Evolutionary conservation across 2,797 vertebrate species (phyloP), one percentile per base, ranked within the genome.

Genomic region (Poecilia picta): DNA sequence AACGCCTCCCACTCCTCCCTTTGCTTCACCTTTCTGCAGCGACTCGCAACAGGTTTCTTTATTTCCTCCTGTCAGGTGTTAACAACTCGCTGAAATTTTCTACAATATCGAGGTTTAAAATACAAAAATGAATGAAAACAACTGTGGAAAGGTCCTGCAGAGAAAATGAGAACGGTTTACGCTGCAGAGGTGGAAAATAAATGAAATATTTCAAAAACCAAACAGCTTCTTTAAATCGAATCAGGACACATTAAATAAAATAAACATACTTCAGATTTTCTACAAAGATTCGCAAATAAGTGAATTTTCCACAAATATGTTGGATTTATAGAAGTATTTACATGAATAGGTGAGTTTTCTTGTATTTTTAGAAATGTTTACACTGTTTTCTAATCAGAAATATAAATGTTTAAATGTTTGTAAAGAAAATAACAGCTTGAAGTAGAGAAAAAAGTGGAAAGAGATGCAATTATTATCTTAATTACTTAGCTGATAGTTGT

Each of bases 71-170:
- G 74, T 78, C 62, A 57, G 25, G 16, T 25, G 25, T 0, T 71
- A 33, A 31, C 25, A 76, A 46, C 70, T 57, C n/a, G 79, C 85
- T 82, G 20, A 62, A 75, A 78, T 87, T 81, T 28, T 25, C 33
- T 71, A 36, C 75, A 72, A 72, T 36, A 76, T 83, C 13, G 73
- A 76, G 46, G 46, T 74, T 59, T 76, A 83, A 88, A 80, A 70
- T 74, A 70, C 72, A 75, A 72, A 57, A 41, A 55, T 72, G 1
- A 71, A 55, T 75, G 66, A 68, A 72, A 74, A 53, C n/a, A 72
- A 89, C 76, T 74, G 85, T 76, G 81, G 57, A 83, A 83, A 85
- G 68, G 51, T n/a, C 39, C 72, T 8, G 0, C 23, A 33, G 83
- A 78, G 59, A 3, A 51, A 66, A 59, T 41, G 62, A 64, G 57